Evolutionary conservation across 1,140 invertebrate species (phyloP).

Genomic region (Pollicipes pollicipes): DNA sequence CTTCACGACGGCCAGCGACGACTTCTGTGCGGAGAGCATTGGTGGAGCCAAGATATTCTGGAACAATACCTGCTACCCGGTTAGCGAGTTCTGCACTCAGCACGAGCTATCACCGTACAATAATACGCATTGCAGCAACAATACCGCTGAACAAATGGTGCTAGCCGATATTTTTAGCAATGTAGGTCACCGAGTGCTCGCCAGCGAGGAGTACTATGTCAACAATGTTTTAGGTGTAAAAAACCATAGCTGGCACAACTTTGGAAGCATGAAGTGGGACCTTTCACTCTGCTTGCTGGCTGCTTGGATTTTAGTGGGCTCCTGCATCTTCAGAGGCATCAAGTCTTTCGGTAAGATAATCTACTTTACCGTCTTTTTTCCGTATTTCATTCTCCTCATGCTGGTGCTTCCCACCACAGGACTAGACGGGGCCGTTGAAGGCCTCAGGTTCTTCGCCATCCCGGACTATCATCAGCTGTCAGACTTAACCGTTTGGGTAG

Average conservation of each 20-base stretch:
- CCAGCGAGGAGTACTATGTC: not conserved
- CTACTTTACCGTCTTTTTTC: not conserved
- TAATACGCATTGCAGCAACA: slow-evolving; percentile 9
- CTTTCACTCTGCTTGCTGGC: not conserved
- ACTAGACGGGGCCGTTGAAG: slow-evolving; percentile 17
- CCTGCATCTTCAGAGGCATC: not conserved
- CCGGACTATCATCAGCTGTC: slow-evolving; percentile 22
- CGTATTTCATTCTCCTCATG: not conserved
- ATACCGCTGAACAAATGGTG: not conserved
- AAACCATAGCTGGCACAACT: not conserved
- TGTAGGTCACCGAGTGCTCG: not conserved
- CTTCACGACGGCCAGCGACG: not conserved
- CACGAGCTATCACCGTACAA: slow-evolving; percentile 46
- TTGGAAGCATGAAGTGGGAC: not conserved
- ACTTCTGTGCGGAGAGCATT: not conserved
- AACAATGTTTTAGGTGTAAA: not conserved
- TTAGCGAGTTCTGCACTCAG: slow-evolving; percentile 54
- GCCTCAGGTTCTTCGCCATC: slow-evolving; percentile 19
- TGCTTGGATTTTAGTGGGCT: not conserved
- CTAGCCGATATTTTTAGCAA: not conserved
- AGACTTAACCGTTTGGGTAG: slow-evolving; percentile 25
- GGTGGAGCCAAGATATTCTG: slow-evolving; percentile 7
- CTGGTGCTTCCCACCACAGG: not conserved
- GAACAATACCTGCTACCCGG: slow-evolving; percentile 11
- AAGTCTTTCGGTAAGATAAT: not conserved